Conservation (phyloP, 2,888 invertebrate species). For the Lucinisca nassula region DNA sequence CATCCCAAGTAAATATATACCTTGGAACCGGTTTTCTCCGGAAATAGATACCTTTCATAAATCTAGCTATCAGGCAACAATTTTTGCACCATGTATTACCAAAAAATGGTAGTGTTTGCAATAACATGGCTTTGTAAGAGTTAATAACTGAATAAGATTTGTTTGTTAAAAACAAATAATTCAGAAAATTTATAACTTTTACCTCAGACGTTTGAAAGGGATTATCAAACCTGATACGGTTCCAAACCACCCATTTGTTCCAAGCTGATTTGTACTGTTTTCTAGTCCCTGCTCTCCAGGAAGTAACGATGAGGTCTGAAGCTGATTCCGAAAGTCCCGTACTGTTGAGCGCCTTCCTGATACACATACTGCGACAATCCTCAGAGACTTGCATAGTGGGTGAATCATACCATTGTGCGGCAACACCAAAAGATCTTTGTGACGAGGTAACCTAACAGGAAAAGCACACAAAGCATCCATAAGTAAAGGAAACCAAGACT, state of each 20-base stretch:
- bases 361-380: conserved; percentile 37
- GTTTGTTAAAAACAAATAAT: neutral
- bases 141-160: conserved; percentile 10
- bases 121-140: conserved; percentile 34
- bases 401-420: conserved; percentile 39
- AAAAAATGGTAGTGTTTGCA: conserved; percentile 37
- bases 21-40: conserved; percentile 22
- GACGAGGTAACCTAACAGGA: conserved; percentile 50
- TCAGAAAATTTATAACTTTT: conserved; percentile 30
- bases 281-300: conserved; percentile 37
- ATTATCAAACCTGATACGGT: conserved; percentile 36
- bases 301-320: conserved; percentile 18
- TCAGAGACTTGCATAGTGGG: conserved; percentile 26
- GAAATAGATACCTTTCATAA: conserved; percentile 46
- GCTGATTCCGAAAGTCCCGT: conserved; percentile 42
- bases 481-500: conserved; percentile 57
- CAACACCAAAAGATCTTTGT: conserved; percentile 40
- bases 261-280: conserved; percentile 52
- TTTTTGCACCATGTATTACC: neutral
- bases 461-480: conserved; percentile 31
- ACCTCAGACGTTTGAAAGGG: conserved; percentile 40
- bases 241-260: conserved; percentile 56
- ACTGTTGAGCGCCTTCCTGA: conserved; percentile 42
- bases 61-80: conserved; percentile 21
- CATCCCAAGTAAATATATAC: conserved; percentile 40